Percentiles rank a stretch among this genome's conserved stretches.
phyloP scores from a whole-genome alignment of 2,888 invertebrate genomes.

The Dione vanillae region DNA sequence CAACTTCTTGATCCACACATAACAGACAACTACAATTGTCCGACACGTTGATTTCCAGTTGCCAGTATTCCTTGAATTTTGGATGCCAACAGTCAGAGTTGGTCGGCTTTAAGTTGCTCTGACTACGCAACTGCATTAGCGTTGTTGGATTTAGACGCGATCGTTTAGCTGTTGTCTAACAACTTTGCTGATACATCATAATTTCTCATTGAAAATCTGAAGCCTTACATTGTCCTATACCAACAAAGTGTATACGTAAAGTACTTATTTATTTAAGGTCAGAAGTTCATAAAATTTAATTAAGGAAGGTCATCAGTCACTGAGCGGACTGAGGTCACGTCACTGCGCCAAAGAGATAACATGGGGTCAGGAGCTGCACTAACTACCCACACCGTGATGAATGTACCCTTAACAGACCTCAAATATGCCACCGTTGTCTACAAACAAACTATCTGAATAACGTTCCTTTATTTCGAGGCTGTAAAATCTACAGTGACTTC shows the following conservation, averaged over 20 bases:
- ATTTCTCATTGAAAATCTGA: slow-evolving; percentile 20
- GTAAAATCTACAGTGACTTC: slow-evolving; percentile 53
- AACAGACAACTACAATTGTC: slow-evolving; percentile 58
- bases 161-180: slow-evolving; percentile 56
- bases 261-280: slow-evolving; percentile 18
- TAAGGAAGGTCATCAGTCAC: slow-evolving; percentile 82
- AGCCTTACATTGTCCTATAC: background rate
- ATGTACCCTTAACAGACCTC: slow-evolving; percentile 79
- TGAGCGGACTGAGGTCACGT: slow-evolving; percentile 66
- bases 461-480: slow-evolving; percentile 66
- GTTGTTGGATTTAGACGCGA: slow-evolving; percentile 48
- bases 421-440: slow-evolving; percentile 76
- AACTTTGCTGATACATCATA: slow-evolving; percentile 50
- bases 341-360: slow-evolving; percentile 79
- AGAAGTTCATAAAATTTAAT: slow-evolving; percentile 77
- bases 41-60: slow-evolving; percentile 61
- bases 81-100: slow-evolving; percentile 70
- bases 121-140: slow-evolving; percentile 65
- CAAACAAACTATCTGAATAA: slow-evolving; percentile 70
- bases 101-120: slow-evolving; percentile 65
- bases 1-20: slow-evolving; percentile 61
- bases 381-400: slow-evolving; percentile 73
- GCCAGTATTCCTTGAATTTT: slow-evolving; percentile 74
- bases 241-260: background rate
- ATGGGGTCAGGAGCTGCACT: slow-evolving; percentile 78